Conservation (phyloP, 2,888 invertebrate genomes). For the Caenorhabditis sp. region DNA sequence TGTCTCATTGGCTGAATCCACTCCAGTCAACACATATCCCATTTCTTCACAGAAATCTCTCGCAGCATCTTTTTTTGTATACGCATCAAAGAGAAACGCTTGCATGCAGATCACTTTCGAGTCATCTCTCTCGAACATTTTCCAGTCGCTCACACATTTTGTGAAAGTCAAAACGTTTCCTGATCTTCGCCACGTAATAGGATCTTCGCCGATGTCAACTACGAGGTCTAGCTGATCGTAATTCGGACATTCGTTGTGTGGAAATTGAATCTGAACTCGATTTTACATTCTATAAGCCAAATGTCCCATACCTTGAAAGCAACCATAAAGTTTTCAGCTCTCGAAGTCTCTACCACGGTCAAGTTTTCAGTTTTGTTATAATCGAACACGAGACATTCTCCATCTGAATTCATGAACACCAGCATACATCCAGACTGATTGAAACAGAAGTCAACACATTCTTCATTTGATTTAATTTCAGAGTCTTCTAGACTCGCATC, state of each 20-base stretch:
- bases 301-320: conserved; percentile 3
- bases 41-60: neutral
- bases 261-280: neutral
- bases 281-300: neutral
- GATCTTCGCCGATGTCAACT: neutral
- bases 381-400: neutral
- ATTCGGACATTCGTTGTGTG: neutral
- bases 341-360: neutral
- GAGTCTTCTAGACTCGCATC: neutral
- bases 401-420: neutral
- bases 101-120: conserved; percentile 23
- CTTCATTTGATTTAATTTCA: neutral
- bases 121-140: conserved; percentile 24
- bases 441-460: conserved; percentile 9
- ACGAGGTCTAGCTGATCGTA: neutral
- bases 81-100: neutral
- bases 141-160: conserved; percentile 24
- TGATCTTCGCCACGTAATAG: neutral
- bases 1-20: neutral
- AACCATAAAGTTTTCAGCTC: conserved; percentile 4
- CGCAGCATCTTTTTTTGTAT: neutral
- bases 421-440: neutral
- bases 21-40: conserved; percentile 17
- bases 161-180: conserved; percentile 1
- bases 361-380: neutral